A percentile compares a stretch with the other conserved stretches of the same genome.
These are phyloP conservation scores for Porites evermanni DNA, from an alignment of 92 coral and sea anemone species.

Conservation along the genomic window DNA sequence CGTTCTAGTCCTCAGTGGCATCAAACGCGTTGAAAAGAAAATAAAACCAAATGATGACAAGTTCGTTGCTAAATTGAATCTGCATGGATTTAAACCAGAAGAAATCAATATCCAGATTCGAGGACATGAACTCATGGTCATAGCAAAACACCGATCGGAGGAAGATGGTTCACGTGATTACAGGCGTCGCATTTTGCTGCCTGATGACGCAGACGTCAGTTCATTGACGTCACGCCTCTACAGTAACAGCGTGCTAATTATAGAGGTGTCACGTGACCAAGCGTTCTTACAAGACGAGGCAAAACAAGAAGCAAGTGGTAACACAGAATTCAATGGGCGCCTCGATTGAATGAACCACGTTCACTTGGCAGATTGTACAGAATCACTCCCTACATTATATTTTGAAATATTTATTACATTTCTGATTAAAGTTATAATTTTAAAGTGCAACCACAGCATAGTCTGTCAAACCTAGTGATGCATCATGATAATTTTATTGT, in stretches of 20 bases:
- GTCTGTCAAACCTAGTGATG: too few relatives aligned
- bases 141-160: conserved; percentile 47
- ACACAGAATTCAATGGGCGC: not conserved
- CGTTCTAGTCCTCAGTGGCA: conserved; percentile 38
- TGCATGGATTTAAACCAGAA: conserved; percentile 53
- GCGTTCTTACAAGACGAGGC: conserved; percentile 19
- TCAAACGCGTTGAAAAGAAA: conserved; percentile 26
- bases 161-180: conserved; percentile 59
- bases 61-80: conserved; percentile 42
- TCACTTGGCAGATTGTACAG: not conserved
- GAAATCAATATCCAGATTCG: conserved; percentile 54
- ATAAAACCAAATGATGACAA: conserved; percentile 41
- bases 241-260: conserved; percentile 56
- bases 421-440: too few relatives aligned
- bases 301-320: not conserved
- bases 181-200: conserved; percentile 49
- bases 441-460: too few relatives aligned
- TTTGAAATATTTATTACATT: too few relatives aligned
- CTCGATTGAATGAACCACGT: not conserved
- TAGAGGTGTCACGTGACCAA: conserved; percentile 50
- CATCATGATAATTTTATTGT: too few relatives aligned
- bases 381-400: not conserved
- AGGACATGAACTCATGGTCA: conserved; percentile 53
- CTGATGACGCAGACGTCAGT: conserved; percentile 53
- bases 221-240: conserved; percentile 54